Conservation (phyloP, 2,113 vertebrate genomes). For the Cyanoramphus novaezelandiae region DNA sequence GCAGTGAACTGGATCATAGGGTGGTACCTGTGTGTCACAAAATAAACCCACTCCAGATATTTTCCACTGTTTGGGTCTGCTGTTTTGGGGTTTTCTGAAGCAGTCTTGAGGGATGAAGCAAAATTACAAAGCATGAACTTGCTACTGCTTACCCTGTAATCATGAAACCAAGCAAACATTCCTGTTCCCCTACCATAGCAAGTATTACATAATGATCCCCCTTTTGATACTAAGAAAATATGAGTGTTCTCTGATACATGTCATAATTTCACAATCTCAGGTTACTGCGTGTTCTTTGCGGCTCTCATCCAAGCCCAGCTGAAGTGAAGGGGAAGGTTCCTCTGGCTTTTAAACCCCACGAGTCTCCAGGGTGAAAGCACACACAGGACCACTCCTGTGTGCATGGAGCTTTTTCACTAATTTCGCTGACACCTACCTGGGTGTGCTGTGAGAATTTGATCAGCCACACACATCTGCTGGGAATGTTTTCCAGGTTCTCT, state of each 20-base stretch:
- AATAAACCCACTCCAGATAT: neutral
- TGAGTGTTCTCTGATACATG: neutral
- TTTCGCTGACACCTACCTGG: neutral
- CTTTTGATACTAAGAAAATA: neutral
- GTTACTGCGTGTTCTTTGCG: neutral
- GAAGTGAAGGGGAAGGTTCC: neutral
- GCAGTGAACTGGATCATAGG: neutral
- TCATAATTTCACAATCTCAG: neutral
- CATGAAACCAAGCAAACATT: neutral
- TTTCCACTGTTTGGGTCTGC: neutral
- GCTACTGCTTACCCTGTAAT: neutral
- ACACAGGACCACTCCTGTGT: accelerated
- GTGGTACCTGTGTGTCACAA: neutral
- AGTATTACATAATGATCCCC: neutral
- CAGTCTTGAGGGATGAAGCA: neutral
- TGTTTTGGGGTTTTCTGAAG: neutral
- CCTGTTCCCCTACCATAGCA: neutral
- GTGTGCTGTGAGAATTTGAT: accelerated
- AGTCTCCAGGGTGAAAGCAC: neutral
- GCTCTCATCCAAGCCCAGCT: neutral
- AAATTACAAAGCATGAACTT: neutral
- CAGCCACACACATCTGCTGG: neutral
- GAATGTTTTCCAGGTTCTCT: neutral
- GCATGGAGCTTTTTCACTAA: neutral
- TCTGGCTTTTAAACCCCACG: neutral